Percentiles rank a stretch among this genome's conserved stretches.
These are phyloP conservation scores for Nycticorax nycticorax DNA, from an alignment of 2,113 vertebrate genomes.

Conservation along the genomic window DNA sequence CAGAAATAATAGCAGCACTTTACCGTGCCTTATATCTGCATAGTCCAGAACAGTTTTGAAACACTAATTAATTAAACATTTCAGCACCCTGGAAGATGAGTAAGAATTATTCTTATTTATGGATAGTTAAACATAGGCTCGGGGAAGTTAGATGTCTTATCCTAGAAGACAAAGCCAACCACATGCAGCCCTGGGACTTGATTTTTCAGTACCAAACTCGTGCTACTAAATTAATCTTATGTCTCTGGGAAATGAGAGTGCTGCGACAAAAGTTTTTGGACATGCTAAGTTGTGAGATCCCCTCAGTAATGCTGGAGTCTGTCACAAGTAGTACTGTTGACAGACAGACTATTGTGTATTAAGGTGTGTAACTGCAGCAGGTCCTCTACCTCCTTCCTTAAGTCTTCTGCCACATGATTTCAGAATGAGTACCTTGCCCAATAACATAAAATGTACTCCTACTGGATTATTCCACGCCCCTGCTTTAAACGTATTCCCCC, in stretches of 20 bases:
- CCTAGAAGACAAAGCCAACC: neutral
- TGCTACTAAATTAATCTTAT: neutral
- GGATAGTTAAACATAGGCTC: neutral
- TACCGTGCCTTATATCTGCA: neutral
- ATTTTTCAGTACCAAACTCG: neutral
- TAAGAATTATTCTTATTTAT: slow-evolving; percentile 5
- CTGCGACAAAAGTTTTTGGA: neutral
- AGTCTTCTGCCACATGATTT: neutral
- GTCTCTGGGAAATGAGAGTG: neutral
- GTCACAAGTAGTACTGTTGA: neutral
- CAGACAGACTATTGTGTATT: neutral
- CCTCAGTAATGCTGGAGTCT: neutral
- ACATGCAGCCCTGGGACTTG: neutral
- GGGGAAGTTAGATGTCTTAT: neutral
- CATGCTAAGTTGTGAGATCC: neutral
- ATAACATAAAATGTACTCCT: neutral
- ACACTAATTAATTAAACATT: slow-evolving; percentile 30
- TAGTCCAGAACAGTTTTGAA: neutral
- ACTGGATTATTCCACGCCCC: neutral
- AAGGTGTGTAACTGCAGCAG: neutral
- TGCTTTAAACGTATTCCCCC: neutral
- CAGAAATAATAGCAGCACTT: slow-evolving; percentile 7
- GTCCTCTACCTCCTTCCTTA: neutral
- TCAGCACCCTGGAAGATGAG: neutral
- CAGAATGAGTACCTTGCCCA: neutral